Conservation (phyloP, 2,888 invertebrate species). For the Lymantria dispar region DNA sequence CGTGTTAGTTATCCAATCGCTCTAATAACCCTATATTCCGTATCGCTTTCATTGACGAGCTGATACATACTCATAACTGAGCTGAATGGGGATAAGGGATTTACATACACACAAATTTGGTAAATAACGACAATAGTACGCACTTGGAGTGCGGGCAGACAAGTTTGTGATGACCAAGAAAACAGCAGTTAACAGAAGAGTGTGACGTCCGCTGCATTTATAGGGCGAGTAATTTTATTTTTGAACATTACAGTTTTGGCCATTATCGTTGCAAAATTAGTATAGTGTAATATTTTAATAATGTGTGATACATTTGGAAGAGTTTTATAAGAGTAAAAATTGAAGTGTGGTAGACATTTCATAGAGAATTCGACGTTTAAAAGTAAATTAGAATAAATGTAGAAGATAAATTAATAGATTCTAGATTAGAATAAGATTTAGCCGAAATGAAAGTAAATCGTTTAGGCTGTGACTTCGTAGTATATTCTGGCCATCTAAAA, state of each 20-base stretch:
- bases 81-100: conserved; percentile 54
- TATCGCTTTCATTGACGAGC: conserved; percentile 27
- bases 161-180: conserved; percentile 64
- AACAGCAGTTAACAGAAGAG: conserved; percentile 64
- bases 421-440: conserved; percentile 68
- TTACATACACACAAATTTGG: conserved; percentile 46
- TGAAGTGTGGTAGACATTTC: conserved; percentile 66
- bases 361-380: conserved; percentile 50
- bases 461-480: conserved; percentile 60
- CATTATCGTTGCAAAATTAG: conserved; percentile 59
- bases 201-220: conserved; percentile 62
- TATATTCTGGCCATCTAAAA: conserved; percentile 56
- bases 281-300: conserved; percentile 70
- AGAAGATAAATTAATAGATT: conserved; percentile 54
- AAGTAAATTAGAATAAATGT: conserved; percentile 62
- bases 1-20: conserved; percentile 29
- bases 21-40: conserved; percentile 34
- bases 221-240: conserved; percentile 80
- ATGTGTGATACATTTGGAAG: conserved; percentile 50
- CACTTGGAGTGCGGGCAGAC: conserved; percentile 38
- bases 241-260: conserved; percentile 68
- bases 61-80: conserved; percentile 36
- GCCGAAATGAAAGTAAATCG: conserved; percentile 42
- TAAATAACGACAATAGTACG: conserved; percentile 32
- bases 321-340: conserved; percentile 44